Evolutionary conservation across 2,888 invertebrate species (phyloP).

Genomic region (Aleiodes alternator): DNA sequence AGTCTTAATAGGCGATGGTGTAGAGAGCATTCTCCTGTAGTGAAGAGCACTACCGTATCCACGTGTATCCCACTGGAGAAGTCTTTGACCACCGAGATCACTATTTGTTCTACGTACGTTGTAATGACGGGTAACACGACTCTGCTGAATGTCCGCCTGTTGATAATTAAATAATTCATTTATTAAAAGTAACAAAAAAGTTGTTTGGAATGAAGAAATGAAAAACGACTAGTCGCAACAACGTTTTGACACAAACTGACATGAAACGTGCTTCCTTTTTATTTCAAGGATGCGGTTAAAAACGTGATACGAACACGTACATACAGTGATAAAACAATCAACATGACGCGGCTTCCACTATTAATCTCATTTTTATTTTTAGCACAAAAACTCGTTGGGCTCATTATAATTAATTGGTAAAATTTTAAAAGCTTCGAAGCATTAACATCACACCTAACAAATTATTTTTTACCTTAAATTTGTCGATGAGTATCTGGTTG

Average conservation of each 20-base stretch:
- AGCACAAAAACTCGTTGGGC: too few species aligned
- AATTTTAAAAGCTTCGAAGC: too few species aligned
- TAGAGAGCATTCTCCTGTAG: slow-evolving; percentile 77
- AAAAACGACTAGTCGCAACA: slow-evolving; percentile 1
- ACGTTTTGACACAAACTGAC: neutral
- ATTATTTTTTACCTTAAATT: slow-evolving; percentile 77
- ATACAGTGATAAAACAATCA: slow-evolving; percentile 18
- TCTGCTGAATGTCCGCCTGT: slow-evolving; percentile 78
- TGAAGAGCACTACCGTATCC: slow-evolving; percentile 70
- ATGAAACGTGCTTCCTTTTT: too few species aligned
- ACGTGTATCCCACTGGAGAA: slow-evolving; percentile 77
- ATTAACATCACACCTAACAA: too few species aligned
- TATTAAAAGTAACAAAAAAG: neutral
- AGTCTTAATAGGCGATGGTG: slow-evolving; percentile 76
- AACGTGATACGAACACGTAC: slow-evolving; percentile 33
- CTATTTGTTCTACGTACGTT: slow-evolving; percentile 79
- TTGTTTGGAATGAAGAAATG: neutral
- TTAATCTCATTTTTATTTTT: too few species aligned
- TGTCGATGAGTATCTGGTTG: slow-evolving; percentile 79
- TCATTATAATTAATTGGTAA: too few species aligned
- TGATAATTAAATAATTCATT: slow-evolving; percentile 48
- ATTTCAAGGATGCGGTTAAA: slow-evolving; percentile 34
- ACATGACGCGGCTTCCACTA: neutral
- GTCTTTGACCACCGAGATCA: slow-evolving; percentile 78
- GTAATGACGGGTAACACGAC: slow-evolving; percentile 73